Evolutionary conservation across 2,888 invertebrate species (phyloP), one percentile per base, ranked within the genome.

Genomic region (Spisula solida): DNA sequence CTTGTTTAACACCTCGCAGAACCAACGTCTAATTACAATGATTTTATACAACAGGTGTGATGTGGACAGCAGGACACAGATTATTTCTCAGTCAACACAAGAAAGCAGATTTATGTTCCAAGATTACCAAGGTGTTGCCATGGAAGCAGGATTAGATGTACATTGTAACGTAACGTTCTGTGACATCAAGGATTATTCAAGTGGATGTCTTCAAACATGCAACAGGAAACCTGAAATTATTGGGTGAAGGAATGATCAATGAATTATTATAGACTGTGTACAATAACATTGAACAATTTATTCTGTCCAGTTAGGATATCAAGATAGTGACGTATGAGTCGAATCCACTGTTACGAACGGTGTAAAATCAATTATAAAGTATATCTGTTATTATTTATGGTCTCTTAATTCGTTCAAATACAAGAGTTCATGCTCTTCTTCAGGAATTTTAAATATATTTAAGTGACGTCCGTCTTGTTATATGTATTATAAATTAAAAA

Each of bases 91-190:
- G 48, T 82, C 87, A 5, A 60, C 87, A 16, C 87, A 91, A 60
- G 91, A 91, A 31, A 89, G 88, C 12, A 79, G 85, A 70, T 91
- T 91, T 81, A 48, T 82, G 34, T 91, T 89, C 83, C 88, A 85
- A 60, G 87, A 89, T 70, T 88, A 89, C 48, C 88, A 91, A 48
- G 87, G 89, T 56, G 55, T 84, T 6, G 70, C 66, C n/a, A 51
- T 87, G 34, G 85, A 87, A 4, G 60, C 82, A 70, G 82, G 85
- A 6, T 56, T 91, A 56, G 88, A 81, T 48, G 34, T 91, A 20
- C 70, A 75, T 47, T 87, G 91, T 70, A 87, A 85, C 29, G 88
- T 86, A 14, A 87, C 87, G 16, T 89, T 91, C 60, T 91, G 91
- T 81, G 51, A 83, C 10, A 31, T 78, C 1, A 75, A 70, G 16